These are phyloP conservation scores for Pelobates fuscus DNA, from an alignment of 2,113 vertebrate species.

Conservation along the genomic window DNA sequence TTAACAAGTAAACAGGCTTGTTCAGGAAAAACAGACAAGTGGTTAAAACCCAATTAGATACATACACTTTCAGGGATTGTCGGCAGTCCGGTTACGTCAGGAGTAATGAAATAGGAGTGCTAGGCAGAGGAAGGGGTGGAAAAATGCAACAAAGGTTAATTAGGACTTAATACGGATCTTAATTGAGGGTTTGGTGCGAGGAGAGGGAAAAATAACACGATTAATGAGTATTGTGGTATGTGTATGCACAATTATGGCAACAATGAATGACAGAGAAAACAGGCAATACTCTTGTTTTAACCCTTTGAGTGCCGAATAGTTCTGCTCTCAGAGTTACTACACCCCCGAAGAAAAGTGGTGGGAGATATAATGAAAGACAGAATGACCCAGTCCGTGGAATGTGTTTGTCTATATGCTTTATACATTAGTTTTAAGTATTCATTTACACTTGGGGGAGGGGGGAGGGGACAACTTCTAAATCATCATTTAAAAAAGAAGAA, in stretches of 20 bases:
- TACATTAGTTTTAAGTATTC: too few species aligned
- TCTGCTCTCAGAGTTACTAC: too few species aligned
- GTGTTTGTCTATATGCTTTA: too few species aligned
- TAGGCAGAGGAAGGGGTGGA: slow-evolving; percentile 57
- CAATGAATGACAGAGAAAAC: slow-evolving; percentile 21
- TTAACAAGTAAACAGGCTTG: slow-evolving; percentile 43
- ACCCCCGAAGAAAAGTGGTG: too few species aligned
- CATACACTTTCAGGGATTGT: slow-evolving; percentile 98
- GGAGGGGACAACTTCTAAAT: too few species aligned
- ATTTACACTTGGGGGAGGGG: too few species aligned
- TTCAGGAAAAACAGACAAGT: slow-evolving; percentile 47
- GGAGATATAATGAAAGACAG: too few species aligned
- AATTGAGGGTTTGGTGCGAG: slow-evolving; percentile 23
- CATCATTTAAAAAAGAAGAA: too few species aligned
- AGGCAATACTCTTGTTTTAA: background rate
- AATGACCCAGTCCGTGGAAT: too few species aligned
- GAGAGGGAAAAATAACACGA: slow-evolving; percentile 8
- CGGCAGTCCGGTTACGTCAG: slow-evolving; percentile 92
- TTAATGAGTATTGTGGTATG: slow-evolving; percentile 36
- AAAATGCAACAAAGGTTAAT: slow-evolving; percentile 49
- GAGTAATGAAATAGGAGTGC: slow-evolving; percentile 96
- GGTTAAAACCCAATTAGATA: slow-evolving; percentile 59
- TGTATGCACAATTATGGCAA: slow-evolving; percentile 34
- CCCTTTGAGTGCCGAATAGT: background rate
- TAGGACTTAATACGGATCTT: slow-evolving; percentile 40